Evolutionary conservation across 2,888 invertebrate species (phyloP).

Genomic region (Dinocampus coccinellae): DNA sequence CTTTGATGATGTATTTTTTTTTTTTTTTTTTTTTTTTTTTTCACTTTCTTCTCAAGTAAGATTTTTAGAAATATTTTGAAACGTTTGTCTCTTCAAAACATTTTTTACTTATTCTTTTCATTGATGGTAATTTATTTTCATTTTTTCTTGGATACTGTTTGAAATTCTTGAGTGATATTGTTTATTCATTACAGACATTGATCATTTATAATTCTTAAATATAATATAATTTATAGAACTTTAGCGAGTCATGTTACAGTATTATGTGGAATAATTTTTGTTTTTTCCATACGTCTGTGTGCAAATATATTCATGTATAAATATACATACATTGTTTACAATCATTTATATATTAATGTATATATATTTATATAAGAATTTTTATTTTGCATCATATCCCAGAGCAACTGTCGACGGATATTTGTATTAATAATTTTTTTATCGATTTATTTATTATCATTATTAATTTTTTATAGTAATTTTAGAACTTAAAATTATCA

Average conservation of each 20-base stretch:
- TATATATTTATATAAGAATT: slow-evolving; percentile 49
- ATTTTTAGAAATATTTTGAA: background rate
- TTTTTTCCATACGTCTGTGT: background rate
- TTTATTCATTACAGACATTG: slow-evolving; percentile 69
- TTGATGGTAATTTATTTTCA: slow-evolving; percentile 30
- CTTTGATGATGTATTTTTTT: background rate
- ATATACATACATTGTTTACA: slow-evolving; percentile 19
- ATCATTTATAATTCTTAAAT: slow-evolving; percentile 66
- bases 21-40: no score
- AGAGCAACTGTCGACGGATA: slow-evolving; percentile 58
- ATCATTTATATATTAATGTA: slow-evolving; percentile 8
- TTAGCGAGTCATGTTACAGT: slow-evolving; percentile 64
- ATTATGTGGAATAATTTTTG: slow-evolving; percentile 35
- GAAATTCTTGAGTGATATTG: slow-evolving; percentile 60
- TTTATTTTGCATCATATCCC: slow-evolving; percentile 51
- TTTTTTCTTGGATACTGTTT: slow-evolving; percentile 27
- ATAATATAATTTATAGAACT: slow-evolving; percentile 63
- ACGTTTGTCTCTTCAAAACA: background rate
- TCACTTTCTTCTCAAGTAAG: background rate
- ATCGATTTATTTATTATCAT: no score
- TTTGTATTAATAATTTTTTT: no score
- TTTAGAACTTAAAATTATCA: slow-evolving; percentile 20
- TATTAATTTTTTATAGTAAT: background rate
- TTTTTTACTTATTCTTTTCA: slow-evolving; percentile 25
- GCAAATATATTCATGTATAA: slow-evolving; percentile 40